Evolutionary conservation across 1,140 invertebrate genomes (phyloP).

Genomic region (Adoxophyes honmai): DNA sequence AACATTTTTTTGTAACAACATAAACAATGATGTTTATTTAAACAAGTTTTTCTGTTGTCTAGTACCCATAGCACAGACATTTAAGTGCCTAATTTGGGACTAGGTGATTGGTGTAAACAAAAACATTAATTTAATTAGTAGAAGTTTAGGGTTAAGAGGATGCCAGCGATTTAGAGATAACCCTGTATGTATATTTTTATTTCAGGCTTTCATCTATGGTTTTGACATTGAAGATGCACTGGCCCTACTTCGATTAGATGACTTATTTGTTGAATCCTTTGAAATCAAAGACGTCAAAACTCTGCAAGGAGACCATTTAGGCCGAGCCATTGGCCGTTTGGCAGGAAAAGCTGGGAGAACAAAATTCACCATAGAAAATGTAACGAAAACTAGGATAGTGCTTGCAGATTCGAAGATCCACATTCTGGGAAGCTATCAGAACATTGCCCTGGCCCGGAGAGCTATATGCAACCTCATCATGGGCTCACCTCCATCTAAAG

Average conservation of each 20-base stretch:
- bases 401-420: slow-evolving; percentile 98
- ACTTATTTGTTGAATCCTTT: slow-evolving; percentile 98
- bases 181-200: slow-evolving; percentile 29
- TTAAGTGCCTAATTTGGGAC: too few relatives aligned
- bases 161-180: too few relatives aligned
- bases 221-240: slow-evolving; percentile 99
- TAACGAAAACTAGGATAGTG: slow-evolving; percentile 98
- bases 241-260: slow-evolving; percentile 95
- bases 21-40: too few relatives aligned
- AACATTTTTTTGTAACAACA: too few relatives aligned
- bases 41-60: too few relatives aligned
- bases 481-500: slow-evolving; percentile 96
- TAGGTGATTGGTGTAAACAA: too few relatives aligned
- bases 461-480: slow-evolving; percentile 99
- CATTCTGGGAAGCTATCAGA: slow-evolving; percentile 98
- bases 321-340: slow-evolving; percentile 95
- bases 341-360: slow-evolving; percentile 98
- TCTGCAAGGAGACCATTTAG: slow-evolving; percentile 96
- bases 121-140: too few relatives aligned
- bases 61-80: too few relatives aligned
- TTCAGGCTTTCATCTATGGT: slow-evolving; percentile 93
- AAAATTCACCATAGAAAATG: slow-evolving; percentile 99
- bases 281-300: slow-evolving; percentile 98
- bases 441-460: slow-evolving; percentile 95
- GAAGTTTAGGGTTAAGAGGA: too few relatives aligned